Evolutionary conservation across 2,113 vertebrate species (phyloP), one percentile per base, ranked within the genome.

Genomic region (Misgurnus anguillicaudatus): DNA sequence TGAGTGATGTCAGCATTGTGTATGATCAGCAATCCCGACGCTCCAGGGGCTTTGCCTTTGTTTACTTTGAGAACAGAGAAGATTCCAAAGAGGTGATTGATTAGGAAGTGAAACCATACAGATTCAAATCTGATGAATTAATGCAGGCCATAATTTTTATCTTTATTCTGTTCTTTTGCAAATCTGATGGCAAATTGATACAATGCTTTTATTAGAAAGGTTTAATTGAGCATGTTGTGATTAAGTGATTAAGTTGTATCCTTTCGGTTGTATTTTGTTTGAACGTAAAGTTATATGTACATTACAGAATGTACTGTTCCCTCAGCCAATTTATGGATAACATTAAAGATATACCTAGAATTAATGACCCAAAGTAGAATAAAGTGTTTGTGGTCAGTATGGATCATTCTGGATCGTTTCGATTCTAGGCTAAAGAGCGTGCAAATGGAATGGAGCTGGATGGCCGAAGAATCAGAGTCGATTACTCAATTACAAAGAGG

Each of bases 391-490:
- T 74, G 13, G 6, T 72, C 53, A 41, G 58, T 75, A 45, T 62
- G 24, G 16, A 4, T 64, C 5, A 65, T 41, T 76, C 45, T 39
- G 6, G 21, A 14, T 68, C 51, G 48, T 38, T 58, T 81, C 88
- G 60, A 75, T 48, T 57, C 80, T 21, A 99, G 97, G 96, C 96
- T 55, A 99, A 99, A 86, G 97, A 99, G 63, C 94, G 94, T 88
- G 97, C 96, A 60, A 98, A 99, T 84, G 96, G 97, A 82, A 99
- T 98, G 96, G 97, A 99, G 83, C 90, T 99, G 89, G 97, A 98
- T 77, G 96, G 97, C 5, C 95, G 97, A 19, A 94, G 95, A 69
- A 98, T 99, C 80, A 88, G 97, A 77, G 97, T 99, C 62, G 97
- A 99, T 87, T 99, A 95, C 75, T 99, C 97, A 61, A 98, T 99